These are phyloP conservation scores for Pheosia tremula DNA, from an alignment of 2,888 invertebrate species.

Conservation along the genomic window DNA sequence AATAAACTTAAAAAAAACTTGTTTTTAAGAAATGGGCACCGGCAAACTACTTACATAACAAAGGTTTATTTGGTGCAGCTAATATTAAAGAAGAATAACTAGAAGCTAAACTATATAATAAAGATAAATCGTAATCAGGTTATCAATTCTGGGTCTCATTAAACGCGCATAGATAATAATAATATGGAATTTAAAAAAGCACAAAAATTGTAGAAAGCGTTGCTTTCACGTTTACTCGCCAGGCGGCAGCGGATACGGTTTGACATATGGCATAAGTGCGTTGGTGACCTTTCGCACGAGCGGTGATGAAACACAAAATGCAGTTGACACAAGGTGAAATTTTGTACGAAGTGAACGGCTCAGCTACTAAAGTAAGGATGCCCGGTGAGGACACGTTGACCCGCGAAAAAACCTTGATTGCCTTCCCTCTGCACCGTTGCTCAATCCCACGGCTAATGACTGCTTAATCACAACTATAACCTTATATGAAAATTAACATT, in stretches of 20 bases:
- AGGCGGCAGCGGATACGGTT: slow-evolving; percentile 32
- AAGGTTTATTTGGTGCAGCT: background rate
- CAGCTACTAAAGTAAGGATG: slow-evolving; percentile 62
- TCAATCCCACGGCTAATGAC: slow-evolving; percentile 42
- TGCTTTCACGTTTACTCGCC: slow-evolving; percentile 37
- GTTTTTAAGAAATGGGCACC: no score
- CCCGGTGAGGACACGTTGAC: slow-evolving; percentile 60
- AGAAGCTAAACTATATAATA: background rate
- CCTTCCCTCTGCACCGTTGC: slow-evolving; percentile 57
- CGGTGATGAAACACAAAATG: slow-evolving; percentile 62
- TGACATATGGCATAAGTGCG: slow-evolving; percentile 46
- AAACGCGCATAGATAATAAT: background rate
- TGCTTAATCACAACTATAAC: slow-evolving; percentile 39
- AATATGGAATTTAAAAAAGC: background rate
- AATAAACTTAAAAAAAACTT: no score
- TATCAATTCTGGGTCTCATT: background rate
- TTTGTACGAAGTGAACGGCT: slow-evolving; percentile 71
- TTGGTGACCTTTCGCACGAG: slow-evolving; percentile 55
- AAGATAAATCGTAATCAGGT: background rate
- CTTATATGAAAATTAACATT: slow-evolving; percentile 39
- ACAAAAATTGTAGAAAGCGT: slow-evolving; percentile 34
- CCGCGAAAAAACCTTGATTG: slow-evolving; percentile 57
- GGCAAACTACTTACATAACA: background rate
- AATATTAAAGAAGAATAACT: background rate
- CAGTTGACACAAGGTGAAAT: slow-evolving; percentile 75